Evolutionary conservation across 1,140 invertebrate genomes (phyloP).

Genomic region (Drosophila subobscura): DNA sequence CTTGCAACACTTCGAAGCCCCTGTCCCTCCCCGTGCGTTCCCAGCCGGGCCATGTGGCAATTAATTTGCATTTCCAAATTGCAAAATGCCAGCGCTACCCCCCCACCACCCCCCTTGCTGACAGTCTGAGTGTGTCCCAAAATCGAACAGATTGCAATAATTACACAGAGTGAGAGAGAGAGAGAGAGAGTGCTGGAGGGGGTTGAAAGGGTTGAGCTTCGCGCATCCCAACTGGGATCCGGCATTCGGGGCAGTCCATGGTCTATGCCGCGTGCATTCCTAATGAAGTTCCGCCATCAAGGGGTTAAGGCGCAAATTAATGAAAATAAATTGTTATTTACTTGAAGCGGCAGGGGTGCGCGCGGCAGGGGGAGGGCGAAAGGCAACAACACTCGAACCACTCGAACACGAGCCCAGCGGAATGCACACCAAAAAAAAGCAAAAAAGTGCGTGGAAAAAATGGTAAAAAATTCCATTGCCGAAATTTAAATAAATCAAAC

Average conservation of each 20-base stretch:
- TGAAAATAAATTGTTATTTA: conserved; percentile 83
- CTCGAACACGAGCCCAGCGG: conserved; percentile 12
- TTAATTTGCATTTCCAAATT: conserved; percentile 84
- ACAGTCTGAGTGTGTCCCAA: conserved; percentile 63
- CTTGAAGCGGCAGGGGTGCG: conserved; percentile 2
- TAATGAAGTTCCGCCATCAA: conserved; percentile 64
- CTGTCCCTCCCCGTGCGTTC: conserved; percentile 38
- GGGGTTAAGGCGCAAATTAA: conserved; percentile 83
- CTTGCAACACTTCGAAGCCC: conserved; percentile 50
- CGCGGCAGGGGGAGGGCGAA: conserved; percentile 1
- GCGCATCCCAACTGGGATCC: conserved; percentile 34
- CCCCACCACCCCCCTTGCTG: no score
- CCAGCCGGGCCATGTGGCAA: conserved; percentile 75
- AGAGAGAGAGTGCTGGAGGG: background rate
- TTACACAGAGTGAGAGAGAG: conserved; percentile 29
- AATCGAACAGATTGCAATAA: conserved; percentile 83
- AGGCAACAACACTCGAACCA: conserved; percentile 18
- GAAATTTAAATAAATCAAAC: conserved; percentile 76
- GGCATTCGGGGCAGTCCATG: conserved; percentile 26
- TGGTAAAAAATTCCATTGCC: conserved; percentile 27
- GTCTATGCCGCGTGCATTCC: conserved; percentile 64
- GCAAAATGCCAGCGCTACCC: conserved; percentile 51
- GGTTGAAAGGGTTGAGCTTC: conserved; percentile 50
- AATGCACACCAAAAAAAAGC: conserved; percentile 5
- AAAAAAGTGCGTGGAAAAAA: background rate